Evolutionary conservation across 1,140 invertebrate species (phyloP).

Genomic region (Chlorops oryzae): DNA sequence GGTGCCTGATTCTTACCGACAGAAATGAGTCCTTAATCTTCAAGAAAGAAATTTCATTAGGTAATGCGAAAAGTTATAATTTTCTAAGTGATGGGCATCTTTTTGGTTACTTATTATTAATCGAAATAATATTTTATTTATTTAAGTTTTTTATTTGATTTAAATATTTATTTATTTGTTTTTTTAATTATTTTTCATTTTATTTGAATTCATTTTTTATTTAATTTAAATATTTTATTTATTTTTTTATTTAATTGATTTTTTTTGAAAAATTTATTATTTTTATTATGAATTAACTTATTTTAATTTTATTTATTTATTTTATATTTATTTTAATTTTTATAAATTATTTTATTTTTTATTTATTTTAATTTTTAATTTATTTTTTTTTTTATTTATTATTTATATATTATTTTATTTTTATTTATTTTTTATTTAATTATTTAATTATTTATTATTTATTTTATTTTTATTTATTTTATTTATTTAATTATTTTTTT

Average conservation of each 20-base stretch:
- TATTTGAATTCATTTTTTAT: not conserved
- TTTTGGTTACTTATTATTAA: too few relatives aligned
- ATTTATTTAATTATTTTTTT: not conserved
- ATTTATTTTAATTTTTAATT: too few relatives aligned
- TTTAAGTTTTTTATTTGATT: too few relatives aligned
- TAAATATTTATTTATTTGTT: too few relatives aligned
- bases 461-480: not conserved
- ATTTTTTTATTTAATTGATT: not conserved
- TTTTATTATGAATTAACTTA: not conserved
- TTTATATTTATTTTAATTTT: not conserved
- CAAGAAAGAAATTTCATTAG: too few relatives aligned
- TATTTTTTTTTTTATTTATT: conserved; percentile 1
- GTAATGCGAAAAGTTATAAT: too few relatives aligned
- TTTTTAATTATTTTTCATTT: not conserved
- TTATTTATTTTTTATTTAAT: not conserved
- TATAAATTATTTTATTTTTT: conserved; percentile 1
- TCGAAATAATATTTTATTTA: too few relatives aligned
- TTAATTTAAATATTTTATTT: not conserved
- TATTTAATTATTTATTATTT: not conserved
- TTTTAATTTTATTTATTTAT: not conserved
- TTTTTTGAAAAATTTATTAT: not conserved
- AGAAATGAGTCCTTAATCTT: too few relatives aligned
- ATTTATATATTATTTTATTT: not conserved
- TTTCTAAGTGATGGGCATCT: too few relatives aligned
- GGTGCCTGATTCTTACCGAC: too few relatives aligned